Base-by-base conservation (phyloP, 1,140 invertebrate species). In the Bombus impatiens region DNA sequence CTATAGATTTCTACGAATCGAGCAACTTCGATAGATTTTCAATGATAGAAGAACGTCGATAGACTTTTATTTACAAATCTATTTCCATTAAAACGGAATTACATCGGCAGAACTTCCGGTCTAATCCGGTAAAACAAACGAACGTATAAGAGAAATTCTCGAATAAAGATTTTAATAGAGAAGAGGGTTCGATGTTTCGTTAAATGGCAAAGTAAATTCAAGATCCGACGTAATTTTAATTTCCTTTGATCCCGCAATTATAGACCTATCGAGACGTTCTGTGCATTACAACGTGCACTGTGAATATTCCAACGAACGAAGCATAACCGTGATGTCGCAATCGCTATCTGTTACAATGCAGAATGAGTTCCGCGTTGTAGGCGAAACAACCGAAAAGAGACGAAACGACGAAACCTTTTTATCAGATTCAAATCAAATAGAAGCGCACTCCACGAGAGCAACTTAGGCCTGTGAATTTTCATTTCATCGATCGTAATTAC, bases 71-170 rank as follows among this genome's bases (percentile, higher is more conserved):
- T 74, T 47, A 32, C 40, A 5, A 42, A 32, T 10, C 37, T 28
- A 28, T 22, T 37, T 71, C 2, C 8, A 1, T 28, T 72, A 8
- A n/a, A 25, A 18, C 12, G 12, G 37, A 72, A 10, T 72, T 12
- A n/a, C 37, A 28, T 6, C 6, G 28, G 12, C 13, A 18, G 1
- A n/a, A 42, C 5, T 10, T 42, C 5, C 12, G 37, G 0, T 3
- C 2, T 12, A 22, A 42, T 42, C 25, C 28, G 28, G 2, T n/a
- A 3, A 15, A n/a, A 18, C 15, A 3, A 70, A 70, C 15, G 47
- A 47, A 53, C 47, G 47, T 22, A 1, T 0, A 2, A 53, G 18
- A 53, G 47, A 22, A 53, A 53, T 53, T 53, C 5, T 6, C 18
- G 47, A 53, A 8, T 8, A 18, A 53, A 2, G 47, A 53, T 53